Base-by-base conservation (phyloP, 2,888 invertebrate species). In the Eupeodes luniger region DNA sequence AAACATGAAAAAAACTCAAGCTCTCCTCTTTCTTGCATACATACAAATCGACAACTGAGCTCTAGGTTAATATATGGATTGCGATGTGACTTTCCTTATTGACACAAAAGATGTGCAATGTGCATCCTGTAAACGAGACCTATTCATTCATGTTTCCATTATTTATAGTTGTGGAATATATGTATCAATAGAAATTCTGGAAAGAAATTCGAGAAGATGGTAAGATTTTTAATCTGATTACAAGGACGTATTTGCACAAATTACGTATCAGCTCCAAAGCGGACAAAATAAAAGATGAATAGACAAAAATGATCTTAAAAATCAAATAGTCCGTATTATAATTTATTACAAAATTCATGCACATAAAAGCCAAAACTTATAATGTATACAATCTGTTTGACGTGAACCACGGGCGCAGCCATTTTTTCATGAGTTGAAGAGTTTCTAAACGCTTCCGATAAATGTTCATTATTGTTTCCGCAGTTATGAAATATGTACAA, bases 81-180 rank as follows among this genome's bases (percentile, higher is more conserved):
- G 81, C 74, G 55, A 59, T 59, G 14, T 69, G 87, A 87, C 79
- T 87, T 78, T 81, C 62, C 72, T 55, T 55, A 70, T 62, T 77
- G 77, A 80, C 81, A 81, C 67, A 88, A 84, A 81, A 81, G 81
- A 81, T 84, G 81, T 85, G 81, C 87, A 81, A 81, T 84, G 85
- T 85, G 81, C 87, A 81, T 88, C 84, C 81, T 88, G 84, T 85
- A 85, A 85, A 81, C 85, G 81, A 75, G 80, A 81, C 57, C 87
- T 53, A 88, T 88, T 81, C 87, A 88, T 88, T 81, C 87, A 81
- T 81, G 59, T 85, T 81, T 88, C 87, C 85, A 88, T 88, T 77
- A 76, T 51, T 9, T 66, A 47, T 55, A 59, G 36, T 40, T 66
- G 59, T 47, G 47, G 11, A 51, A 53, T 49, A 51, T 5, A 40